A percentile compares a stretch with the other conserved stretches of the same genome.
Evolutionary conservation across 2,113 vertebrate species (phyloP).

Genomic region (Tilapia sparmanii): DNA sequence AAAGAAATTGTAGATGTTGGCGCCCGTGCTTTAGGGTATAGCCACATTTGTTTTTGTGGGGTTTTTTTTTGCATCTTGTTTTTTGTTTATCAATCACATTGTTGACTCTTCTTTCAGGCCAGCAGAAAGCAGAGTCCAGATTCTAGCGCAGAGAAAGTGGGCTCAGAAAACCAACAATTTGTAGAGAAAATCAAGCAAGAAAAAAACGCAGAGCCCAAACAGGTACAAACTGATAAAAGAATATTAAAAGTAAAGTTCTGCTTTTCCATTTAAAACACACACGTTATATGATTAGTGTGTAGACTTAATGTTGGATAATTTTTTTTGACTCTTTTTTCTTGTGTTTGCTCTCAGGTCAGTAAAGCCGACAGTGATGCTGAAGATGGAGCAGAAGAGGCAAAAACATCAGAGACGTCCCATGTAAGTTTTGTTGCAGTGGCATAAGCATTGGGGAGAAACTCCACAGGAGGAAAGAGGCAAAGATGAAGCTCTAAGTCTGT

Average conservation of each 20-base stretch:
- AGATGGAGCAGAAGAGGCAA: constrained; percentile 2
- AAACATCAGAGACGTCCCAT: neutral
- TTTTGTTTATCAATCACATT: neutral
- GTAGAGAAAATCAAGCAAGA: constrained; percentile 6
- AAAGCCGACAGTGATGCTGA: neutral
- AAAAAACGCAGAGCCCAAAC: constrained; percentile 32
- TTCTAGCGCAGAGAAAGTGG: neutral
- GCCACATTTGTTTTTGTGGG: neutral
- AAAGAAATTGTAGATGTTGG: accelerated
- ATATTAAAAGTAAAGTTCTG: neutral
- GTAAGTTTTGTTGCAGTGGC: neutral
- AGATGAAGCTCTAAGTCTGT: neutral
- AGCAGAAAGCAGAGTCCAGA: constrained; percentile 18
- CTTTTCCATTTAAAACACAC: neutral
- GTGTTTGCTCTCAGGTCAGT: neutral
- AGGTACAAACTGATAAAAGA: neutral
- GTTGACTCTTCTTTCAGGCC: neutral
- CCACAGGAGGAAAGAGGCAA: neutral
- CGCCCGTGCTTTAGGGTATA: neutral
- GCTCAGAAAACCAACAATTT: neutral
- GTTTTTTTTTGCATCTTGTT: accelerated
- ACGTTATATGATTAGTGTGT: neutral
- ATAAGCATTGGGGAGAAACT: accelerated
- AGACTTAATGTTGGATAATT: neutral
- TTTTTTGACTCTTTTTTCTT: neutral